These are phyloP conservation scores for Syrrhaptes paradoxus DNA, from an alignment of 2,113 vertebrate genomes.

Conservation along the genomic window DNA sequence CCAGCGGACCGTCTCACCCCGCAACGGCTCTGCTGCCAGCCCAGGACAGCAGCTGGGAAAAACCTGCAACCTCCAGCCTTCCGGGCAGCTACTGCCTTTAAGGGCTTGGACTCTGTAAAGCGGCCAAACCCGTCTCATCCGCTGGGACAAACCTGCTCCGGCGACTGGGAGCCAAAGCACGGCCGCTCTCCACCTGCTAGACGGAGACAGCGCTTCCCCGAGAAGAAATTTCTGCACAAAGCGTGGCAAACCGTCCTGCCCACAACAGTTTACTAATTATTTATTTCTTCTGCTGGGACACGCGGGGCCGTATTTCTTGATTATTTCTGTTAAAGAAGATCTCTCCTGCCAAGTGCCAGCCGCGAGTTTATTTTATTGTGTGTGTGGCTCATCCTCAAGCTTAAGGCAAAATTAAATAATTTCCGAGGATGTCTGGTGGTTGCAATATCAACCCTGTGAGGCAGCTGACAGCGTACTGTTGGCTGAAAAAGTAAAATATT, in stretches of 20 bases:
- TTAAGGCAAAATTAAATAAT: not conserved
- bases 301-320: not conserved
- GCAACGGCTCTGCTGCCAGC: not conserved
- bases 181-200: too few relatives aligned
- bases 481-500: too few relatives aligned
- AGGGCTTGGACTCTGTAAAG: not conserved
- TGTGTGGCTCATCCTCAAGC: not conserved
- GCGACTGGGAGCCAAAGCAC: not conserved
- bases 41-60: not conserved
- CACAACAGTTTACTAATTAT: not conserved
- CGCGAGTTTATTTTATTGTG: not conserved
- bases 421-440: not conserved
- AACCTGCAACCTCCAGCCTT: accelerated
- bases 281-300: not conserved
- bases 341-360: not conserved
- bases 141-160: not conserved
- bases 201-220: not conserved
- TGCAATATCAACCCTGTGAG: not conserved
- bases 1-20: too few relatives aligned
- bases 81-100: accelerated
- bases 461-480: not conserved
- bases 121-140: not conserved
- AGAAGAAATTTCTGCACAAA: not conserved
- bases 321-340: not conserved
- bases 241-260: not conserved